Evolutionary conservation across 2,797 vertebrate species (phyloP).

Genomic region (Valencia hispanica): DNA sequence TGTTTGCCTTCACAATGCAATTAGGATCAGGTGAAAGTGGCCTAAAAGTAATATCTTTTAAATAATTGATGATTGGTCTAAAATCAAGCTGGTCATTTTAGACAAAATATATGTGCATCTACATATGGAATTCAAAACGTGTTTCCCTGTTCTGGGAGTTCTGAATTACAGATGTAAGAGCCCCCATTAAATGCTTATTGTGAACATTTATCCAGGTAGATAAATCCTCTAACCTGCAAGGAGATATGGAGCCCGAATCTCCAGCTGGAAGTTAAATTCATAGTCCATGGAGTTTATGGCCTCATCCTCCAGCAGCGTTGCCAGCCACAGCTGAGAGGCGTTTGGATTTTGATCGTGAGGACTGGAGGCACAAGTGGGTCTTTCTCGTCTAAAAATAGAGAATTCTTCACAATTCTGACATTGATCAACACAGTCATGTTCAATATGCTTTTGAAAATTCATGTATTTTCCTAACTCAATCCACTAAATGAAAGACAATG

Average conservation of each 20-base stretch:
- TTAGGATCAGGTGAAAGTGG: not conserved
- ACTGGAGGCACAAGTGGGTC: conserved; percentile 60
- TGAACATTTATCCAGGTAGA: not conserved
- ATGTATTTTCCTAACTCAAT: not conserved
- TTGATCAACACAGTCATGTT: not conserved
- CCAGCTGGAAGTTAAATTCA: conserved; percentile 93
- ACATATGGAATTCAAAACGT: not conserved
- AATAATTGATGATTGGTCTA: not conserved
- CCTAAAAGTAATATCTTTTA: not conserved
- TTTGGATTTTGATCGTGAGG: conserved; percentile 71
- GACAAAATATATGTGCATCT: not conserved
- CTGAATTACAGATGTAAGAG: not conserved
- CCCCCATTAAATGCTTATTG: not conserved
- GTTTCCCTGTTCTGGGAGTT: not conserved
- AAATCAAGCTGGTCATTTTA: not conserved
- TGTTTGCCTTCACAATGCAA: no score
- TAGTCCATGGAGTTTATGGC: conserved; percentile 93
- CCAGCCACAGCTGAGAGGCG: conserved; percentile 81
- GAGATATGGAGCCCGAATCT: conserved; percentile 92
- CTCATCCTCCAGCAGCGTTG: conserved; percentile 85
- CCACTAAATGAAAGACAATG: not conserved
- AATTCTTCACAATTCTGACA: conserved; percentile 20
- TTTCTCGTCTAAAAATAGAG: conserved; percentile 74
- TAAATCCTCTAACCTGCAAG: conserved; percentile 86
- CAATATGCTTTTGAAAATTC: not conserved